Evolutionary conservation across 2,797 vertebrate species (phyloP), one percentile per base, ranked within the genome.

Genomic region (Xiphophorus birchmanni): DNA sequence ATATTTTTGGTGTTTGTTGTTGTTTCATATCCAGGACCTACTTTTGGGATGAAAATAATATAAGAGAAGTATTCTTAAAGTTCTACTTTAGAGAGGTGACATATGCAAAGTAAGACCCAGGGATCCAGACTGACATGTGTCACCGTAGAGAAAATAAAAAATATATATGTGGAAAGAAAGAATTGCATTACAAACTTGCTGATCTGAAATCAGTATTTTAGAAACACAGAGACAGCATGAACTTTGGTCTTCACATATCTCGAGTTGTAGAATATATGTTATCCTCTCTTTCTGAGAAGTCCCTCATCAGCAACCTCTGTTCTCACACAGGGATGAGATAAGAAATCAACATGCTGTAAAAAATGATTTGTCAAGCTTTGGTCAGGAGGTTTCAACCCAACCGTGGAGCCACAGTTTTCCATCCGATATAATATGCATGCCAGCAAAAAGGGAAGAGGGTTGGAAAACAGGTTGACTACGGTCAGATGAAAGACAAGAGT

Each of bases 301-400:
- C 17, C 3, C 84, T 81, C 82, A 75, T 29, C 76, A 76, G 78
- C 84, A 81, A 15, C 75, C 73, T 60, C 76, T 65, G 71, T 87
- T 80, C 72, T 87, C 84, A 80, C 86, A 88, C 82, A 40, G 85
- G 79, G 83, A 85, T 78, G 90, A 90, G 82, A 91, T 82, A 81
- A 82, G 86, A 90, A 90, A 81, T 87, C 88, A 85, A 83, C 89
- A 83, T 42, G 56, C 71, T 23, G 56, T 90, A 86, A 93, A 90
- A 91, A 93, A 87, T 82, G 78, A 63, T 82, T 87, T 78, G 82
- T 84, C 58, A 81, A 73, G 86, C 87, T 84, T 82, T 78, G 88
- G 80, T 84, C 83, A 74, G 84, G 73, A 74, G 80, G 75, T 74
- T 85, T 89, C 74, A 76, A 32, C 10, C 77, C 29, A 73, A 77